A percentile compares a stretch with the other conserved stretches of the same genome.
Evolutionary conservation across 2,888 invertebrate genomes (phyloP).

Genomic region (Halictus ligatus): DNA sequence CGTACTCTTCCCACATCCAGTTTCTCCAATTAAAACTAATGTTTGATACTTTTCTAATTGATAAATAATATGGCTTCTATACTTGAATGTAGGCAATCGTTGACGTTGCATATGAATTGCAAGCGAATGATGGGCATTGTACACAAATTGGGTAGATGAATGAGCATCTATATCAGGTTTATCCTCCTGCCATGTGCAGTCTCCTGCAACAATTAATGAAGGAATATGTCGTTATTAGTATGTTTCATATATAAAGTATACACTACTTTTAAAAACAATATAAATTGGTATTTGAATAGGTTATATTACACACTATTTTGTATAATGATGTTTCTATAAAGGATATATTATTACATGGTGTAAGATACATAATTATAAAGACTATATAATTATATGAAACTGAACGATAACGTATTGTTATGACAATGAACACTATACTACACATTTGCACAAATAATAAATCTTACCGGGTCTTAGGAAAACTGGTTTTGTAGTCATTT

Average conservation of each 20-base stretch:
- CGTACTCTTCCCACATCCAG: slow-evolving; percentile 98
- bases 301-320: slow-evolving; percentile 28
- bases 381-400: background rate
- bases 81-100: slow-evolving; percentile 94
- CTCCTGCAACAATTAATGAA: slow-evolving; percentile 71
- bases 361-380: background rate
- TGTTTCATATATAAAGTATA: background rate
- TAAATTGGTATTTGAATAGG: slow-evolving; percentile 16
- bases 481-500: slow-evolving; percentile 64
- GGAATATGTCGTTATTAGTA: background rate
- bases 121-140: slow-evolving; percentile 93
- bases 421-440: background rate
- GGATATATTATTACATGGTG: background rate
- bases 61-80: slow-evolving; percentile 94
- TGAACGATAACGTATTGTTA: background rate
- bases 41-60: slow-evolving; percentile 95
- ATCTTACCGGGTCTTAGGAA: slow-evolving; percentile 68
- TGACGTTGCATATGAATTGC: slow-evolving; percentile 94
- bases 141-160: slow-evolving; percentile 89
- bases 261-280: background rate
- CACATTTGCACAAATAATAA: background rate
- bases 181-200: slow-evolving; percentile 81
- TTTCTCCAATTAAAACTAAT: slow-evolving; percentile 95
- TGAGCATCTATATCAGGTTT: slow-evolving; percentile 87
- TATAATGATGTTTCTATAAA: background rate